These are phyloP conservation scores for Apamea epomidion DNA, from an alignment of 2,888 invertebrate species.

Conservation along the genomic window DNA sequence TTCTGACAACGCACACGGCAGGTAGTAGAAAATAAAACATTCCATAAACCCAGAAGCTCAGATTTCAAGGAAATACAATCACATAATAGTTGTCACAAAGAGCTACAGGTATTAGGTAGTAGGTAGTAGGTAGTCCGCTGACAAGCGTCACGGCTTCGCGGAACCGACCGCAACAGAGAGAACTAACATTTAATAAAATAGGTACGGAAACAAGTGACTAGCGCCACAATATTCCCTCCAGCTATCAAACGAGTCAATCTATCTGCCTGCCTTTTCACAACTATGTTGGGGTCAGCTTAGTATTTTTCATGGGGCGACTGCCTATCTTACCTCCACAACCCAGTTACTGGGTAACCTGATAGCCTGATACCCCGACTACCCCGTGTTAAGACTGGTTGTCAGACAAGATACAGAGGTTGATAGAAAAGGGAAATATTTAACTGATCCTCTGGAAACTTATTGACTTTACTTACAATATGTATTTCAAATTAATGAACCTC, in stretches of 20 bases:
- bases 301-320: neutral
- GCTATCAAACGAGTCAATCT: neutral
- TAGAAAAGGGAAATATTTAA: neutral
- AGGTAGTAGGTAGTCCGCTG: neutral
- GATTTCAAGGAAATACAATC: constrained; percentile 14
- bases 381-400: neutral
- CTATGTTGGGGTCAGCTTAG: neutral
- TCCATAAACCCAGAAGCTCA: constrained; percentile 11
- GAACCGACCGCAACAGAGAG: constrained; percentile 15
- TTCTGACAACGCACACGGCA: neutral
- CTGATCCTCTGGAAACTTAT: neutral
- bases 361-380: neutral
- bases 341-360: neutral
- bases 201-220: constrained; percentile 12
- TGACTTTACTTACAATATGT: neutral
- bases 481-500: too few species aligned
- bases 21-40: neutral
- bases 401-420: neutral
- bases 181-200: neutral
- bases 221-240: constrained; percentile 7
- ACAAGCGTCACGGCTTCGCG: constrained; percentile 10
- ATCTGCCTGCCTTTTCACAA: neutral
- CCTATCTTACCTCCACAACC: too few species aligned
- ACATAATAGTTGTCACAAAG: neutral
- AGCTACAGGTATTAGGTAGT: neutral